These are phyloP conservation scores for Criorhina ranunculi DNA, from an alignment of 2,888 invertebrate species.

Conservation along the genomic window DNA sequence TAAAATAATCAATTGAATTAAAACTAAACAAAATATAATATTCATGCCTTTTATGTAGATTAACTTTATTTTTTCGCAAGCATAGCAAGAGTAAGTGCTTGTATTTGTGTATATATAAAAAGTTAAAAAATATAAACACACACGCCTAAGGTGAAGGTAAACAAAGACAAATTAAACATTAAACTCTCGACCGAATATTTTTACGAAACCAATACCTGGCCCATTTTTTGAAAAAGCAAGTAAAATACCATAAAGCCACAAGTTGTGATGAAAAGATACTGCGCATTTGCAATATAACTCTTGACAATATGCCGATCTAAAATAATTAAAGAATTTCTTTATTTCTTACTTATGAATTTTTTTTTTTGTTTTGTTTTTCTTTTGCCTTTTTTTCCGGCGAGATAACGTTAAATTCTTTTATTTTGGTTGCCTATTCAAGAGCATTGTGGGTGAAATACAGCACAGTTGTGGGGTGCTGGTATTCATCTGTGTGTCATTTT, in stretches of 20 bases:
- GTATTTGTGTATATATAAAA: too few species aligned
- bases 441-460: conserved; percentile 11
- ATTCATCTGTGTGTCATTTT: background rate
- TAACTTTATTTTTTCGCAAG: too few species aligned
- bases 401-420: conserved; percentile 13
- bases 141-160: too few species aligned
- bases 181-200: too few species aligned
- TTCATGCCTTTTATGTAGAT: too few species aligned
- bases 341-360: background rate
- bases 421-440: background rate
- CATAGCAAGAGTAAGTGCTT: too few species aligned
- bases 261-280: conserved; percentile 3
- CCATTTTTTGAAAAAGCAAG: background rate
- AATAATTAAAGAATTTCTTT: background rate
- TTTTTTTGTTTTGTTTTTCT: background rate
- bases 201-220: too few species aligned
- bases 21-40: too few species aligned
- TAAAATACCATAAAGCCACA: background rate
- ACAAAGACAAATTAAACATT: too few species aligned
- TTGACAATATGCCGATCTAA: background rate
- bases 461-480: background rate
- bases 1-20: too few species aligned
- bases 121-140: too few species aligned
- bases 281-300: background rate
- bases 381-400: conserved; percentile 2